Conservation (phyloP, 2,797 vertebrate species). For the Enoplosus armatus region DNA sequence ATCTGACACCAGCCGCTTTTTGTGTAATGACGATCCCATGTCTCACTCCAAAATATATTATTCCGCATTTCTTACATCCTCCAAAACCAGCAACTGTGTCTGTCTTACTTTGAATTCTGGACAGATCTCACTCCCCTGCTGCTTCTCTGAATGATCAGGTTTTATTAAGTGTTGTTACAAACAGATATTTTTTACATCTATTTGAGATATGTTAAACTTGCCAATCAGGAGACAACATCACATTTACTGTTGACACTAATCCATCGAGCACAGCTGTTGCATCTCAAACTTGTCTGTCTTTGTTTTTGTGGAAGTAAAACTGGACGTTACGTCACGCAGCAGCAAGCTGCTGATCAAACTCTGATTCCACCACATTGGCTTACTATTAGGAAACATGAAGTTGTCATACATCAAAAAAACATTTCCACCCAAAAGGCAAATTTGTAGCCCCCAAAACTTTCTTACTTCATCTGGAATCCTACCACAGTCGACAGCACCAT, state of each 20-base stretch:
- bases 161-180: neutral
- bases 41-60: neutral
- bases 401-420: neutral
- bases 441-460: neutral
- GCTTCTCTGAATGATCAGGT: neutral
- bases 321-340: neutral
- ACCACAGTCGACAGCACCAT: neutral
- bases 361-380: neutral
- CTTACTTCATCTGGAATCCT: neutral
- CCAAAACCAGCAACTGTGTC: neutral
- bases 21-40: too few species aligned
- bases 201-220: neutral
- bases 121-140: neutral
- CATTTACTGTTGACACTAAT: constrained; percentile 1
- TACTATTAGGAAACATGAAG: neutral
- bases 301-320: neutral
- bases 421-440: neutral
- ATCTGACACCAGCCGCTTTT: neutral
- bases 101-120: neutral
- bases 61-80: neutral
- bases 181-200: neutral
- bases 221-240: neutral
- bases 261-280: neutral
- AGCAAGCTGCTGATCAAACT: neutral
- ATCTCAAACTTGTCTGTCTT: neutral